Conservation (phyloP, 2,888 invertebrate species). For the Erebia ligea region DNA sequence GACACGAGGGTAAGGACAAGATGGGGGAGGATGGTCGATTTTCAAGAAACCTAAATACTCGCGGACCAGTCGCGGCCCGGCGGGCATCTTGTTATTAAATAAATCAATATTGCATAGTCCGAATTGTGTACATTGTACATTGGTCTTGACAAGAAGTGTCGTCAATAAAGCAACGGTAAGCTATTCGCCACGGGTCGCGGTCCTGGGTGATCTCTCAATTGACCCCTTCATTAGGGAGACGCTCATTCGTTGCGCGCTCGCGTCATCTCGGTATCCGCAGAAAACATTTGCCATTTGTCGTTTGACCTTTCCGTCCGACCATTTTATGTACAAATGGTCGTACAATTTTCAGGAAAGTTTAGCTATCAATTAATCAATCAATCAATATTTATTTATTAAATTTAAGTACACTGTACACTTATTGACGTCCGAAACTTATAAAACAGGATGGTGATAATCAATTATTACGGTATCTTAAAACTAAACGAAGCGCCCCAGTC, state of each 20-base stretch:
- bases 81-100: too few relatives aligned
- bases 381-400: too few relatives aligned
- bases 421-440: too few relatives aligned
- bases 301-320: constrained; percentile 17
- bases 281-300: constrained; percentile 18
- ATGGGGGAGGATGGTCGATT: too few relatives aligned
- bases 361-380: too few relatives aligned
- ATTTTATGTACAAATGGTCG: background rate
- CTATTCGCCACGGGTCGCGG: constrained; percentile 19
- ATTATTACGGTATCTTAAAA: too few relatives aligned
- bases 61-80: too few relatives aligned
- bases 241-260: constrained; percentile 27
- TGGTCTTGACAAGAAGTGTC: constrained; percentile 20
- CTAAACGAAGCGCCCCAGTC: too few relatives aligned
- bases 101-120: background rate
- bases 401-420: too few relatives aligned
- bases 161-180: constrained; percentile 27
- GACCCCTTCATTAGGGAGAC: constrained; percentile 29
- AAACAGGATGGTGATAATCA: too few relatives aligned
- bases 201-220: constrained; percentile 29
- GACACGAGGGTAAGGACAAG: too few relatives aligned
- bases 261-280: constrained; percentile 26
- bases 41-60: too few relatives aligned
- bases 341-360: background rate
- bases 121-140: background rate